Base-by-base conservation (phyloP, 2,888 invertebrate genomes). In the Idaea straminata region DNA sequence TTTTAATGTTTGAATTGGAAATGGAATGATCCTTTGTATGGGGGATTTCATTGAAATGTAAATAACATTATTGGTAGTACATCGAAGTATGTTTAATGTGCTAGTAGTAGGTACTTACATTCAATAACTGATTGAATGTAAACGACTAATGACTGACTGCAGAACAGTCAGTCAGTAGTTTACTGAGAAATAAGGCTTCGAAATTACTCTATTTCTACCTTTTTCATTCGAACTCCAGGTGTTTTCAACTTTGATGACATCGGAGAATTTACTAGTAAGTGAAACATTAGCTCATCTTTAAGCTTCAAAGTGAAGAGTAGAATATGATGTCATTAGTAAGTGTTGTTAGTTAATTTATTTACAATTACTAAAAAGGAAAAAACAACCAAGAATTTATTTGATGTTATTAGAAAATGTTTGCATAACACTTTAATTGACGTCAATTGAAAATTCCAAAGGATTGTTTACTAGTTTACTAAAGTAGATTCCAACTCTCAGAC, bases 1-100 rank as follows among this genome's bases (percentile, higher is more conserved):
- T 62, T 65, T 64, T 63, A 66, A 58, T 62, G 58, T 35, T 63
- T 69, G 35, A 59, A 66, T 61, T 62, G 66, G 61, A 57, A 62
- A 66, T 65, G 62, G 64, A 63, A 59, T 60, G 57, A 62, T 57
- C 25, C 63, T 10, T 34, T 59, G 25, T 25, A 7, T 16, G 6
- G 15, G n/a, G 10, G 15, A 16, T 59, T 15, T 1, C 57, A 15
- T 57, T 57, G 3, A 15, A 15, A 15, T 57, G 3, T 4, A 57
- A 57, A 57, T 15, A 15, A 57, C 3, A 15, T 57, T 4, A 15
- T 57, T 10, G 15, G 57, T 57, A 57, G 10, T n/a, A n/a, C n/a
- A n/a, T n/a, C n/a, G n/a, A n/a, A n/a, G n/a, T n/a, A n/a, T n/a
- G 15, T 57, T 57, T 10, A 57, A 4, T 3, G 57, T 15, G 57